A percentile compares a stretch with the other conserved stretches of the same genome.
These are phyloP conservation scores for Pterocles burchelli DNA, from an alignment of 2,113 vertebrate species.

Conservation along the genomic window DNA sequence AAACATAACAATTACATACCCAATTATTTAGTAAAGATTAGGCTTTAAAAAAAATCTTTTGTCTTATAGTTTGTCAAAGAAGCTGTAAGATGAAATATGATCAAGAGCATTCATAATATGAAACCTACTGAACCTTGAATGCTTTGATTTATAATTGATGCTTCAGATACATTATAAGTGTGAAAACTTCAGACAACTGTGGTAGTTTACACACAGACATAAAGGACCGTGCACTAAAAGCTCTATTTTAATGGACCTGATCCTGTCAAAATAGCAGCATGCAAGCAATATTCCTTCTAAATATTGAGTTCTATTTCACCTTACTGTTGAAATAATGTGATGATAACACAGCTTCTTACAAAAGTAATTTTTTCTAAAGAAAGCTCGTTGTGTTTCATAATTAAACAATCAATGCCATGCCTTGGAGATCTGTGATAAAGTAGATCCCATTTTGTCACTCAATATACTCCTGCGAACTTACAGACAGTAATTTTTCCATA, in stretches of 20 bases:
- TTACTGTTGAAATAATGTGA: not conserved
- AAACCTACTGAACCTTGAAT: conserved; percentile 57
- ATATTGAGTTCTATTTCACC: conserved; percentile 3
- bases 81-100: conserved; percentile 67
- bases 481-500: not conserved
- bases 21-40: conserved; percentile 73
- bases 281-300: not conserved
- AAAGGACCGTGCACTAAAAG: conserved; percentile 56
- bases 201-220: conserved; percentile 64
- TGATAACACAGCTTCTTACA: not conserved
- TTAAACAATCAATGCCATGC: not conserved
- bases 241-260: conserved; percentile 68
- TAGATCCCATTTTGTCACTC: conserved; percentile 9
- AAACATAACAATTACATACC: conserved; percentile 71
- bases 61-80: conserved; percentile 66
- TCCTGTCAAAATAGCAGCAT: conserved; percentile 54
- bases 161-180: conserved; percentile 56
- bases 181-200: conserved; percentile 58
- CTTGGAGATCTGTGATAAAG: not conserved
- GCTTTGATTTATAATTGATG: conserved; percentile 75
- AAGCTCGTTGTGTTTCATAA: conserved; percentile 17
- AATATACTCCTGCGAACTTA: not conserved
- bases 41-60: conserved; percentile 62
- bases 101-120: conserved; percentile 66
- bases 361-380: not conserved